A percentile compares a stretch with the other conserved stretches of the same genome.
These are phyloP conservation scores for Schizaphis graminum DNA, from an alignment of 2,888 invertebrate genomes.

Conservation along the genomic window DNA sequence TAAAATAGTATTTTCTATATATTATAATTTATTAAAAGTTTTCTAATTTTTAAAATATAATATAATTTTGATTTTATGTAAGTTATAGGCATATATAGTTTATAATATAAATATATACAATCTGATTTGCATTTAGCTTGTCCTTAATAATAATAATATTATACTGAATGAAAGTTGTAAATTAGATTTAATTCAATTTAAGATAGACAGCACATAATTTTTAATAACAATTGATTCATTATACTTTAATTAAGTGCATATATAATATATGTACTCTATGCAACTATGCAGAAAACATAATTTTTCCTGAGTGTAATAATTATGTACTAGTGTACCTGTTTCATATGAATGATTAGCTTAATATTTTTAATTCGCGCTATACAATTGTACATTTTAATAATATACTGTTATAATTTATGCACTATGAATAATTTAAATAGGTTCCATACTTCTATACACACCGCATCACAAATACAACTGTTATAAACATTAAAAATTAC, in stretches of 20 bases:
- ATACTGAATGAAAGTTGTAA: background rate
- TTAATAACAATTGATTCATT: background rate
- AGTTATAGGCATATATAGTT: rapidly evolving
- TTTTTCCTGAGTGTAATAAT: background rate
- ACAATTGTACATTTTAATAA: background rate
- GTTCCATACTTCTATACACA: background rate
- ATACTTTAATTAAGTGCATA: background rate
- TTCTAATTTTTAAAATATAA: background rate
- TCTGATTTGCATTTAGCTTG: background rate
- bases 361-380: background rate
- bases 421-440: background rate
- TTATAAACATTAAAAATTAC: background rate
- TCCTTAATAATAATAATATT: background rate
- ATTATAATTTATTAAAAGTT: background rate
- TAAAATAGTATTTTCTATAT: no score
- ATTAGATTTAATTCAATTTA: background rate
- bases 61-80: background rate
- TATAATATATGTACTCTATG: background rate
- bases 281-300: background rate
- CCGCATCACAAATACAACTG: background rate
- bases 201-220: background rate
- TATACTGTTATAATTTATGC: background rate
- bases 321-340: no score
- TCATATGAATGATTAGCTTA: background rate
- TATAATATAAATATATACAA: no score